Evolutionary conservation across 2,113 vertebrate genomes (phyloP), one percentile per base, ranked within the genome.

Genomic region (Plectropomus leopardus): DNA sequence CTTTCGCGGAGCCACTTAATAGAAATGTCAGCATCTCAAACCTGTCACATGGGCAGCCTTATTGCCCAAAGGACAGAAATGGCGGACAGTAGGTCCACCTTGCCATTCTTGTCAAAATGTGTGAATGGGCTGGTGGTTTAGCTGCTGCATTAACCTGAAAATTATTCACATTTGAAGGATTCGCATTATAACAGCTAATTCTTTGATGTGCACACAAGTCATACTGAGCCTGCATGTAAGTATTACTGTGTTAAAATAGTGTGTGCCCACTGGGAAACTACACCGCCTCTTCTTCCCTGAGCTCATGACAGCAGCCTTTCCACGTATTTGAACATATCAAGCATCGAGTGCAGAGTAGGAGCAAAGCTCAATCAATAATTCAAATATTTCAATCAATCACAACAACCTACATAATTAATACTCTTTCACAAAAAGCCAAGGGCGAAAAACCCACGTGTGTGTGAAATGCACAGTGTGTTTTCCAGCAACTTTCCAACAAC

Each of bases 1-100:
- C 82, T 87, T 84, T 86, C 58, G 77, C 36, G 34, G 64, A 84
- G 78, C 65, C 82, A 88, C 84, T 91, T 89, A 92, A 93, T 78
- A 82, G 72, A 93, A 93, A 92, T 92, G 91, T 88, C 89, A 92
- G 70, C 47, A 78, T 78, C 72, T 82, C 72, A 53, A 55, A 67
- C 61, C 76, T 74, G 80, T 82, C 78, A 84, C 63, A 87, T 53
- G 68, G 72, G 54, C 66, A 60, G 77, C 63, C 64, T 53, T 65
- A 7, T 59, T 71, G 76, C 55, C 80, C 72, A 32, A 47, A 86
- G 76, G 60, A 86, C 68, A 69, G 21, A 42, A 66, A 47, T n/a
- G 36, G 28, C 50, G n/a, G 73, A 53, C 1, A 8, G 45, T 26
- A 67, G 47, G 61, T 57, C 40, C 66, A 55, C 34, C 54, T 71